phyloP scores from a whole-genome alignment of 2,113 vertebrate genomes.

The Toxotes chatareus region DNA sequence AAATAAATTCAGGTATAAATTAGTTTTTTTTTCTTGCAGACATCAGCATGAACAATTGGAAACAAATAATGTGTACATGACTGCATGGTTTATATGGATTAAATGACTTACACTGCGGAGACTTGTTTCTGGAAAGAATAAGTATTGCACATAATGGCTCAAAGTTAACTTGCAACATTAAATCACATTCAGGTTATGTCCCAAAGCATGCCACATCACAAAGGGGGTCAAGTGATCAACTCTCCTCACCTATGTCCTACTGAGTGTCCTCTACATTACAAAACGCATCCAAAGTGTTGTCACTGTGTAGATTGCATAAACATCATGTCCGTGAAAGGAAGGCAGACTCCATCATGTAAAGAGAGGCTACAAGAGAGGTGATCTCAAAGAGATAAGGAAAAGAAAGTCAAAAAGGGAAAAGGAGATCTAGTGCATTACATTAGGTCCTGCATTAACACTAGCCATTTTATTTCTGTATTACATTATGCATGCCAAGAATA shows the following conservation, averaged over 20 bases:
- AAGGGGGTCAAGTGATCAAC: conserved; percentile 94
- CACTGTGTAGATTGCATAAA: conserved; percentile 95
- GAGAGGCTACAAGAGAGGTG: conserved; percentile 83
- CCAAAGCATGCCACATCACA: conserved; percentile 97
- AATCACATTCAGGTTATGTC: conserved; percentile 99
- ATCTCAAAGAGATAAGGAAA: conserved; percentile 83
- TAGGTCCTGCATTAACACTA: conserved; percentile 94
- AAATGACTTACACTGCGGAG: conserved; percentile 96
- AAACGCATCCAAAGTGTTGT: conserved; percentile 86
- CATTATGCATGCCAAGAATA: conserved; percentile 98
- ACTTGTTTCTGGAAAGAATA: conserved; percentile 94
- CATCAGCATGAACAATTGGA: conserved; percentile 96
- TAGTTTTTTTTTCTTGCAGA: conserved; percentile 97
- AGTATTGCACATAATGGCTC: conserved; percentile 99
- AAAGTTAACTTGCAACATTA: conserved; percentile 99
- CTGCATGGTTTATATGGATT: conserved; percentile 94
- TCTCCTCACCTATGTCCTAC: conserved; percentile 93
- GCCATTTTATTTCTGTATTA: conserved; percentile 92
- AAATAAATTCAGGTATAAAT: conserved; percentile 99
- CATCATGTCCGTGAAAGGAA: conserved; percentile 93
- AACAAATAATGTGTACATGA: conserved; percentile 92
- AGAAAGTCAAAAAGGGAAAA: conserved; percentile 88
- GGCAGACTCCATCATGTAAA: conserved; percentile 93
- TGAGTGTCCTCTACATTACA: conserved; percentile 94
- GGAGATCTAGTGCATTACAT: conserved; percentile 94